Conservation (phyloP, 2,113 vertebrate species). For the Centropus bengalensis region DNA sequence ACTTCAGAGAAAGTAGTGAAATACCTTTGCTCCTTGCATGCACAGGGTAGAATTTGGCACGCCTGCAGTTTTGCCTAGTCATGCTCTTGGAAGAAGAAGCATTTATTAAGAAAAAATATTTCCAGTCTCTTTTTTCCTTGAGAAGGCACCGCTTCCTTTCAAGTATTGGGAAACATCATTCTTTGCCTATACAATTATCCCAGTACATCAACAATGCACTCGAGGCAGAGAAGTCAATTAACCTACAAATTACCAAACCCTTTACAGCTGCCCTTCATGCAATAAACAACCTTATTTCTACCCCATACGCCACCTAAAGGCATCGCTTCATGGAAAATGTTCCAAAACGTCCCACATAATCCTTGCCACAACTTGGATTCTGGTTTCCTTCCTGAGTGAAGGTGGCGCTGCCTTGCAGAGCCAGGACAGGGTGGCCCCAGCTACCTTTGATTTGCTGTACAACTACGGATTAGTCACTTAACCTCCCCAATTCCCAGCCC, state of each 20-base stretch:
- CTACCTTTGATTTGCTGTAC: background rate
- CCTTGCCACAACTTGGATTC: background rate
- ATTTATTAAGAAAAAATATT: background rate
- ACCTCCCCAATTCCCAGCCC: background rate
- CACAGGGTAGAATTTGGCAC: fast-evolving
- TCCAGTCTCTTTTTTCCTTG: background rate
- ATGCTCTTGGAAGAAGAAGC: background rate
- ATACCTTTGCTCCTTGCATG: background rate
- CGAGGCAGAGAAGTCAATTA: constrained; percentile 13
- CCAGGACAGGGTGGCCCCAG: background rate
- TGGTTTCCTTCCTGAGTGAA: background rate
- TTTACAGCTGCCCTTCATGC: background rate
- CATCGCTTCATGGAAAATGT: background rate
- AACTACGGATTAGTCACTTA: background rate
- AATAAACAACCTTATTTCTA: background rate
- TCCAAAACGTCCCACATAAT: background rate
- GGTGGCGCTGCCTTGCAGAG: background rate
- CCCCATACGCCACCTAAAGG: background rate
- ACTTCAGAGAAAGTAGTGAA: background rate
- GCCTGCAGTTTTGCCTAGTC: background rate
- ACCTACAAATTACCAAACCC: background rate
- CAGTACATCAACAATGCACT: background rate
- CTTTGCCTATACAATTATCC: background rate
- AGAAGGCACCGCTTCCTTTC: background rate
- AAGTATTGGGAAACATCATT: background rate